Evolutionary conservation across 1,140 invertebrate species (phyloP).

Genomic region (Capitella teleta): DNA sequence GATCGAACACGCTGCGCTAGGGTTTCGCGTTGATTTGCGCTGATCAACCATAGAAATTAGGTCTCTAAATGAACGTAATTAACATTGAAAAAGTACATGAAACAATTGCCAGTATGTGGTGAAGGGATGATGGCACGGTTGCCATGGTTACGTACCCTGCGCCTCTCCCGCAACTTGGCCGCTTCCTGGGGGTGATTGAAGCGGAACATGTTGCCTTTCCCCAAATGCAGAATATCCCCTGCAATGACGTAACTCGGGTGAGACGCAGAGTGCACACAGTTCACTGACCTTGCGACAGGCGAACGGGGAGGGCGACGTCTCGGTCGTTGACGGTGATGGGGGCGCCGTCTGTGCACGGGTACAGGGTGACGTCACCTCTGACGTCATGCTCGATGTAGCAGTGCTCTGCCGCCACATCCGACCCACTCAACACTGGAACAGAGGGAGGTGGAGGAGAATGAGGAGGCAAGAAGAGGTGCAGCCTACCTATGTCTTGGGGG

Average conservation of each 20-base stretch:
- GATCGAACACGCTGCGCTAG: too few species aligned
- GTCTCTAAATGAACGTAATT: too few species aligned
- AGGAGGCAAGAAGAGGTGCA: neutral
- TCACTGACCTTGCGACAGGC: slow-evolving; percentile 58
- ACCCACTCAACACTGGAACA: slow-evolving; percentile 47
- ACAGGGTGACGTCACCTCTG: slow-evolving; percentile 60
- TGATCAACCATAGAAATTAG: too few species aligned
- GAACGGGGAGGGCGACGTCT: slow-evolving; percentile 57
- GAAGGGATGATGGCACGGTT: too few species aligned
- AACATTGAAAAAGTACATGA: too few species aligned
- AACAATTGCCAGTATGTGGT: too few species aligned
- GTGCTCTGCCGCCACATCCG: slow-evolving; percentile 65
- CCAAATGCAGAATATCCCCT: slow-evolving; percentile 66
- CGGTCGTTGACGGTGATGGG: slow-evolving; percentile 75
- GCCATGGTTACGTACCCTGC: slow-evolving; percentile 9
- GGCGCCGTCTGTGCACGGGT: slow-evolving; percentile 55
- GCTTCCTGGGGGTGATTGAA: slow-evolving; percentile 80
- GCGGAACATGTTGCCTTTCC: slow-evolving; percentile 74
- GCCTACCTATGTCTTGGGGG: slow-evolving; percentile 57
- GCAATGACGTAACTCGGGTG: slow-evolving; percentile 8
- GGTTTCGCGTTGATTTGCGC: too few species aligned
- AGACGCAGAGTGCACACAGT: neutral
- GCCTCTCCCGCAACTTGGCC: slow-evolving; percentile 59
- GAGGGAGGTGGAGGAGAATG: neutral
- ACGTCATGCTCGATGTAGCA: slow-evolving; percentile 61